Conservation (phyloP, 2,797 vertebrate species). For the Urophycis tenuis region DNA sequence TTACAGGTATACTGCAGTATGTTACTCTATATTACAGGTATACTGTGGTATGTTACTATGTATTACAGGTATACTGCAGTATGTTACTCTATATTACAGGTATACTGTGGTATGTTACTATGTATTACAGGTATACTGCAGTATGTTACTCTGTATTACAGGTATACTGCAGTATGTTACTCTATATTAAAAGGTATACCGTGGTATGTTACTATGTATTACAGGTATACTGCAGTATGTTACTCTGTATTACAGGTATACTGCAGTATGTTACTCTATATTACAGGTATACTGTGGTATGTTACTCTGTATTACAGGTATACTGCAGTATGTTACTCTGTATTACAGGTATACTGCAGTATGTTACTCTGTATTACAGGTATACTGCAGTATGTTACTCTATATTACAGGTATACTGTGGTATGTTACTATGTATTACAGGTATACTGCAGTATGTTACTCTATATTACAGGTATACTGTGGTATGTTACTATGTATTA, state of each 20-base stretch:
- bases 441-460: neutral
- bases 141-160: neutral
- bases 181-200: neutral
- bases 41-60: neutral
- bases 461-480: conserved; percentile 81
- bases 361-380: too few species aligned
- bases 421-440: neutral
- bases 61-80: neutral
- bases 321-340: too few species aligned
- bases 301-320: too few species aligned
- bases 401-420: conserved; percentile 75
- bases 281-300: too few species aligned
- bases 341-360: conserved; percentile 60
- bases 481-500: conserved; percentile 83
- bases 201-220: neutral
- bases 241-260: too few species aligned
- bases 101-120: neutral
- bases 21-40: neutral
- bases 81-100: neutral
- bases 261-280: too few species aligned
- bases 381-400: conserved; percentile 70
- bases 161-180: neutral
- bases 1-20: conserved; percentile 11
- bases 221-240: neutral
- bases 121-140: neutral